Evolutionary conservation across 1,140 invertebrate genomes (phyloP).

Genomic region (Apocrypta bakeri): DNA sequence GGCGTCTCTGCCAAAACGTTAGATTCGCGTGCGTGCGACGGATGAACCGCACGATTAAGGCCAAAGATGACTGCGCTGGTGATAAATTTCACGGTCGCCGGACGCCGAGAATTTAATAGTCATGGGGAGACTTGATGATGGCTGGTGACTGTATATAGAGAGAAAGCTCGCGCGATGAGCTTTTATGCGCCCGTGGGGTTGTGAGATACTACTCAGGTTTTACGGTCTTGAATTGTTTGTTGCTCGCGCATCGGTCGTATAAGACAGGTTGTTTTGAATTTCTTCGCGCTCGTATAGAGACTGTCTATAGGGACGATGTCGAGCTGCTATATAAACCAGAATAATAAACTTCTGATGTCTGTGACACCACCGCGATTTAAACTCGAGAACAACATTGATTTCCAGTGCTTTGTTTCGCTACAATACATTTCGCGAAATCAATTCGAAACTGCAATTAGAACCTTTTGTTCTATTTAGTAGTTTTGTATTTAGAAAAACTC

Average conservation of each 20-base stretch:
- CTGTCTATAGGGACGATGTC: background rate
- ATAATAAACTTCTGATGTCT: background rate
- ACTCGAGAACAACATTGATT: background rate
- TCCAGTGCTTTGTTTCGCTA: background rate
- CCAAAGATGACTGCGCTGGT: background rate
- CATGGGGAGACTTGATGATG: background rate
- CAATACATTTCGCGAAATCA: background rate
- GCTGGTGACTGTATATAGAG: background rate
- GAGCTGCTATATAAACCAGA: background rate
- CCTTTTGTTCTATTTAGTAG: background rate
- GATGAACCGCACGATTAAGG: slow-evolving; percentile 7
- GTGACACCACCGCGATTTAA: background rate
- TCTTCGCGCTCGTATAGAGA: no score
- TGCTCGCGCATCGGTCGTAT: background rate
- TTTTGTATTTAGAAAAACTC: background rate
- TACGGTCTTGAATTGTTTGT: background rate
- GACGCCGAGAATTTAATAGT: background rate
- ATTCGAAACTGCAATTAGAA: background rate
- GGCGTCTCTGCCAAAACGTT: slow-evolving; percentile 23
- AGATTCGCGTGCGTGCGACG: background rate
- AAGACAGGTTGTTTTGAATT: no score
- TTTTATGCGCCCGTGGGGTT: background rate
- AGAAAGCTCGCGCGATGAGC: slow-evolving; percentile 2
- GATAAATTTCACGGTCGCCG: slow-evolving; percentile 13
- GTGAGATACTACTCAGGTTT: background rate